phyloP scores from a whole-genome alignment of 2,888 invertebrate genomes.

The Harpagoxenus sublaevis region DNA sequence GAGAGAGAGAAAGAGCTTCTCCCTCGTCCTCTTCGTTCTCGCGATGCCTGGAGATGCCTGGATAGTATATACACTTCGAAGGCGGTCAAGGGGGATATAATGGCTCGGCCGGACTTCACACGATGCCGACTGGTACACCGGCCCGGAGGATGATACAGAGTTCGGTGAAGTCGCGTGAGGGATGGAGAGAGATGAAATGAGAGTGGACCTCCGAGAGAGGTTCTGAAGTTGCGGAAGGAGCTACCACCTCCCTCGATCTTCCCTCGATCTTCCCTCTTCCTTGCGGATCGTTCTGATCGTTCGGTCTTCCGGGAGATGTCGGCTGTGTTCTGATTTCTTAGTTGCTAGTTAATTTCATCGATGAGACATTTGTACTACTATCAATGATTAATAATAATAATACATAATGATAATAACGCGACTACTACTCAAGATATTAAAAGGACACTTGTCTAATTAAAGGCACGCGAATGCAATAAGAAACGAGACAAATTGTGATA shows the following conservation, averaged over 20 bases:
- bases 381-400: background rate
- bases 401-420: background rate
- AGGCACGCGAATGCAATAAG: background rate
- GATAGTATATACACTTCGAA: slow-evolving; percentile 80
- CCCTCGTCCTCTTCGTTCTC: slow-evolving; percentile 53
- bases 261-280: slow-evolving; percentile 7
- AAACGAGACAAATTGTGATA: slow-evolving; percentile 26
- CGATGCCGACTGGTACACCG: slow-evolving; percentile 83
- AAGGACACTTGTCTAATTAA: background rate
- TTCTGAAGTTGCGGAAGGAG: slow-evolving; percentile 73
- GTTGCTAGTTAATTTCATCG: slow-evolving; percentile 2
- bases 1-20: slow-evolving; percentile 50
- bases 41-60: slow-evolving; percentile 72
- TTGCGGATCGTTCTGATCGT: slow-evolving; percentile 14
- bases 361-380: background rate
- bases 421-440: background rate
- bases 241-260: slow-evolving; percentile 51
- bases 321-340: slow-evolving; percentile 25
- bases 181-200: slow-evolving; percentile 56
- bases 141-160: slow-evolving; percentile 83
- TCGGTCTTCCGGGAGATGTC: slow-evolving; percentile 34
- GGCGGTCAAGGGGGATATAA: slow-evolving; percentile 84
- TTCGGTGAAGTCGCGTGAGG: slow-evolving; percentile 71
- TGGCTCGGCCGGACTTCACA: slow-evolving; percentile 85
- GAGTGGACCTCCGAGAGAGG: slow-evolving; percentile 72